Evolutionary conservation across 2,888 invertebrate species (phyloP).

Genomic region (Ischnus inquisitorius): DNA sequence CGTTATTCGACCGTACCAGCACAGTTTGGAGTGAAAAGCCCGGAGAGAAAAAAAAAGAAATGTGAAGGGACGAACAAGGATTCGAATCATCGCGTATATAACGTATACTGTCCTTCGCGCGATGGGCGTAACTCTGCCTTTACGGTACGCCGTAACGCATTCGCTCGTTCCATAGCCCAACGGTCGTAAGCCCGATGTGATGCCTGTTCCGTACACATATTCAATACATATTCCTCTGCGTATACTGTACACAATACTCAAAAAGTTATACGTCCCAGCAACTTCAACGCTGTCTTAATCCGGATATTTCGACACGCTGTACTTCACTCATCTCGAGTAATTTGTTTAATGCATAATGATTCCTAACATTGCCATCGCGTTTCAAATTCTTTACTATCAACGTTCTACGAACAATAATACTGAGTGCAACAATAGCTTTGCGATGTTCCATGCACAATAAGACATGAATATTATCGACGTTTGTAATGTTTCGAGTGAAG

Average conservation of each 20-base stretch:
- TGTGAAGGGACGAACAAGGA: slow-evolving; percentile 8
- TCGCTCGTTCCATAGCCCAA: slow-evolving; percentile 30
- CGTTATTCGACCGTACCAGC: slow-evolving; percentile 52
- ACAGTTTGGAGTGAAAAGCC: slow-evolving; percentile 15
- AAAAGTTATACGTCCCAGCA: background rate
- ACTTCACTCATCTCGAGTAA: background rate
- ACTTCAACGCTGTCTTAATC: background rate
- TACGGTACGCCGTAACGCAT: slow-evolving; percentile 44
- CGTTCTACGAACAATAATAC: background rate
- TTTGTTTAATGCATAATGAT: too few species aligned
- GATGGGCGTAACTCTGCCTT: slow-evolving; percentile 21
- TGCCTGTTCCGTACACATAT: background rate
- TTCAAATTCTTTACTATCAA: background rate
- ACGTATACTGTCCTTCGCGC: background rate
- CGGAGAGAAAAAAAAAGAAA: slow-evolving; percentile 6
- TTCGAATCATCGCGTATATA: slow-evolving; percentile 14
- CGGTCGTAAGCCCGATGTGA: slow-evolving; percentile 20
- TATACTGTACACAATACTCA: background rate
- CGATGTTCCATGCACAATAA: background rate
- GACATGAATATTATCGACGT: background rate
- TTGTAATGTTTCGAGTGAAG: background rate
- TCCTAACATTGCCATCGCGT: too few species aligned
- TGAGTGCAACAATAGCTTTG: background rate
- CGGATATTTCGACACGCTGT: background rate
- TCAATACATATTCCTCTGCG: too few species aligned